Percentiles rank a stretch among this genome's conserved stretches.
These are phyloP conservation scores for Diarsia brunnea DNA, from an alignment of 2,888 invertebrate genomes.

Conservation along the genomic window DNA sequence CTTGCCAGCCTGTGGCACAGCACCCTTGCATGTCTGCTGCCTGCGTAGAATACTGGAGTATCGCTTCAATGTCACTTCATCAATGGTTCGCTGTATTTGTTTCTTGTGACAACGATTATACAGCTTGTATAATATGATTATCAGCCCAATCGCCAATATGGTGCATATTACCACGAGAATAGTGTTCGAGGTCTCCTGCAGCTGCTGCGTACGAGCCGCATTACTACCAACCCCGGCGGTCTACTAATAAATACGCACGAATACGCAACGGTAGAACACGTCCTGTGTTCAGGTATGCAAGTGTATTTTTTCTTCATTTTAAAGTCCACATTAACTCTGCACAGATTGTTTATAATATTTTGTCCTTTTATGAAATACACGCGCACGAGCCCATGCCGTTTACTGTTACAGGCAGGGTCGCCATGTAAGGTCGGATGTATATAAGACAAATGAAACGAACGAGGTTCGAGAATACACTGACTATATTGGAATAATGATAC, in stretches of 20 bases:
- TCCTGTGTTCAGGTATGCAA: neutral
- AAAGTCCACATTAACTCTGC: neutral
- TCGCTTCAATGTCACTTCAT: slow-evolving; percentile 2
- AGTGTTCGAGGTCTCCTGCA: slow-evolving; percentile 2
- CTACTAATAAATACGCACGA: neutral
- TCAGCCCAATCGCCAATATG: neutral
- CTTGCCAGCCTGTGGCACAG: neutral
- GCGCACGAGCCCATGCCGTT: neutral
- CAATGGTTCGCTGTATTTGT: neutral
- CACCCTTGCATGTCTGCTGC: slow-evolving; percentile 3
- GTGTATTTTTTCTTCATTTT: neutral
- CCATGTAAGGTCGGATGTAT: too few species aligned
- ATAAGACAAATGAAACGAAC: neutral
- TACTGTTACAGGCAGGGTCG: too few species aligned
- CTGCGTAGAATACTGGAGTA: slow-evolving; percentile 8
- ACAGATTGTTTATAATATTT: neutral
- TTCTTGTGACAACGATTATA: neutral
- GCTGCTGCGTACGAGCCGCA: neutral
- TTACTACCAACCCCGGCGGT: slow-evolving; percentile 8
- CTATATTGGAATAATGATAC: neutral
- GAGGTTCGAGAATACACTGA: slow-evolving; percentile 1
- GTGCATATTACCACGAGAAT: slow-evolving; percentile 3
- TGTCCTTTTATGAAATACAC: neutral
- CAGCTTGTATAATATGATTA: neutral
- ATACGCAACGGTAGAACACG: neutral